Evolutionary conservation across 2,113 vertebrate genomes (phyloP).

Genomic region (Daboia siamensis): DNA sequence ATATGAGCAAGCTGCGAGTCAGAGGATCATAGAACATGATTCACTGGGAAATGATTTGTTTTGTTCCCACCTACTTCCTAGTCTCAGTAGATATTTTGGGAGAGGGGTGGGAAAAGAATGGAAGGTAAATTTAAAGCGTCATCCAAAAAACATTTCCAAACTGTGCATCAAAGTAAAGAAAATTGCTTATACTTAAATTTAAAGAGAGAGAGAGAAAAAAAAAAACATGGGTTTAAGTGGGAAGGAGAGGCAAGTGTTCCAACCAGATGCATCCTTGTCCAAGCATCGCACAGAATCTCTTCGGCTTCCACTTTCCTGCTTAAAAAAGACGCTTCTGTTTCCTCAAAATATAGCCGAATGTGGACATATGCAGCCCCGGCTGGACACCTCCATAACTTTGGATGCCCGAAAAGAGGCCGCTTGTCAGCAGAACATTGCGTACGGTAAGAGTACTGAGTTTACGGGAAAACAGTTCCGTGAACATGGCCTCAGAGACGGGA

Average conservation of each 20-base stretch:
- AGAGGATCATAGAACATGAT: background rate
- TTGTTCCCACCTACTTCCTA: background rate
- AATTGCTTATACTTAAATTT: background rate
- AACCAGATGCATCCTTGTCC: background rate
- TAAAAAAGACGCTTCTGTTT: background rate
- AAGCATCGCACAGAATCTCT: too few relatives aligned
- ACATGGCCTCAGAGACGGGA: background rate
- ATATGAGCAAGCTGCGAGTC: background rate
- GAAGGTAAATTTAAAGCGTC: background rate
- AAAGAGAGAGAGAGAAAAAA: too few relatives aligned
- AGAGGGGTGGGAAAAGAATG: background rate
- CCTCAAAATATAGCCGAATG: slow-evolving; percentile 71
- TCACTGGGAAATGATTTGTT: background rate
- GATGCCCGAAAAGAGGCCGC: slow-evolving; percentile 59
- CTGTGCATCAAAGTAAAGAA: background rate
- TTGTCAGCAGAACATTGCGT: slow-evolving; percentile 69
- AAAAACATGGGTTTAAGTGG: background rate
- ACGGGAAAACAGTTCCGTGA: background rate
- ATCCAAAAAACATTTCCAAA: background rate
- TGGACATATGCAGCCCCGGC: slow-evolving; percentile 57
- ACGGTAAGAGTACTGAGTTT: slow-evolving; percentile 65
- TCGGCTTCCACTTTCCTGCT: background rate
- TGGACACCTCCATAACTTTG: slow-evolving; percentile 59
- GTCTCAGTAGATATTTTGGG: background rate
- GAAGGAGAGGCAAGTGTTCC: background rate